A percentile compares a stretch with the other conserved stretches of the same genome.
Conservation (phyloP, 2,888 invertebrate species). For the Cerastis rubricosa region DNA sequence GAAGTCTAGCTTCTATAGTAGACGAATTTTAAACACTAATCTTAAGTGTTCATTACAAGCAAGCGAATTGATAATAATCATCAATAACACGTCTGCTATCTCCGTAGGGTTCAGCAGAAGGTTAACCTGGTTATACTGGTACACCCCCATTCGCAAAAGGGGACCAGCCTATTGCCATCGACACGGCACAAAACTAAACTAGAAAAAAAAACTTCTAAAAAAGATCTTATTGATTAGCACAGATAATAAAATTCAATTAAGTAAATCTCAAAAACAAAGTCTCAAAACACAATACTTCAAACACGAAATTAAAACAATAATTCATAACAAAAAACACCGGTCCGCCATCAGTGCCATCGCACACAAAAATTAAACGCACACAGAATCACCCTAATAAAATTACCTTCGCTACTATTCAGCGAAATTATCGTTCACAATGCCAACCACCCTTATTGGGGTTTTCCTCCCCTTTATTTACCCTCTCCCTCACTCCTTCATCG, state of each 20-base stretch:
- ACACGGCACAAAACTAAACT: not conserved
- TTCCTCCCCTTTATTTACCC: constrained; percentile 66
- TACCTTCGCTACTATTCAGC: constrained; percentile 70
- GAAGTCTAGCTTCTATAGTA: not conserved
- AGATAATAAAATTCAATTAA: too few relatives aligned
- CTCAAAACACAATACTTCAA: constrained; percentile 18
- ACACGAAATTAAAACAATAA: constrained; percentile 60
- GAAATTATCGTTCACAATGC: constrained; percentile 74
- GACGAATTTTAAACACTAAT: not conserved
- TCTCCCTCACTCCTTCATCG: constrained; percentile 58
- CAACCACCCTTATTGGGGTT: constrained; percentile 71
- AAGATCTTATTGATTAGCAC: too few relatives aligned
- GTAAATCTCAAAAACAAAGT: too few relatives aligned
- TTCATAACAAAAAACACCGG: constrained; percentile 44
- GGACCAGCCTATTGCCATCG: not conserved
- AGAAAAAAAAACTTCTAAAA: too few relatives aligned
- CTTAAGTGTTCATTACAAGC: not conserved
- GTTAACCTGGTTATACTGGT: not conserved
- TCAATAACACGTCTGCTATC: not conserved
- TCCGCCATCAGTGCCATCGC: constrained; percentile 29
- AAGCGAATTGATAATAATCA: not conserved
- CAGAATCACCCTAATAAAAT: constrained; percentile 68
- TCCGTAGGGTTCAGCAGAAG: not conserved
- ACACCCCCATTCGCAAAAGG: not conserved
- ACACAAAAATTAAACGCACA: constrained; percentile 61